phyloP scores from a whole-genome alignment of 35 echinoderm and acorn worm species.

The Heliocidaris tuberculata region DNA sequence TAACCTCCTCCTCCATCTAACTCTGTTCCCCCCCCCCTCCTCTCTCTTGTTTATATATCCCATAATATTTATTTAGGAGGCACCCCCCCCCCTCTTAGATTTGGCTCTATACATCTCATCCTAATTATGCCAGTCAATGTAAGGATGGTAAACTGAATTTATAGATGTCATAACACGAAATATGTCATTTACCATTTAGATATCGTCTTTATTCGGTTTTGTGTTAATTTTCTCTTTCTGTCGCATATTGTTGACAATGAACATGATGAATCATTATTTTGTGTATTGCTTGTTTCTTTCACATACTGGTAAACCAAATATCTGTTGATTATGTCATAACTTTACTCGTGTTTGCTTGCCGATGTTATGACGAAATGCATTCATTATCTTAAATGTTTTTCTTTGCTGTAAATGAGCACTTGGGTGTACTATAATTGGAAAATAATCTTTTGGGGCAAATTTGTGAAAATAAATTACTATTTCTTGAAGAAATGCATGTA shows the following conservation, averaged over 20 bases:
- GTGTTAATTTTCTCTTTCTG: neutral
- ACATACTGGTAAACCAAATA: neutral
- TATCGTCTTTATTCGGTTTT: too few relatives aligned
- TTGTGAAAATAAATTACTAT: constrained; percentile 32
- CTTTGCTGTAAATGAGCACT: constrained; percentile 6
- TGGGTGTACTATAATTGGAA: constrained; percentile 32
- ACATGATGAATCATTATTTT: too few relatives aligned
- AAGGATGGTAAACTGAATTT: too few relatives aligned
- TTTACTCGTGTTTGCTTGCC: neutral
- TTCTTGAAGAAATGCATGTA: constrained; percentile 21
- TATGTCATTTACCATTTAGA: too few relatives aligned
- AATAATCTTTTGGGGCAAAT: constrained; percentile 15
- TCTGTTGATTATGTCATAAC: too few relatives aligned
- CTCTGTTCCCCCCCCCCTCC: too few relatives aligned
- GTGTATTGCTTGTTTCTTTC: neutral
- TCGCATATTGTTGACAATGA: neutral
- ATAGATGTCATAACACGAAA: too few relatives aligned
- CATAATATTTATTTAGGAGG: too few relatives aligned
- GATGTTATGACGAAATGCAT: neutral
- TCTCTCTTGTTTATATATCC: neutral
- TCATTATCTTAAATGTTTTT: neutral
- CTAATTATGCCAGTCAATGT: too few relatives aligned
- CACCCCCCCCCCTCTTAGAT: too few relatives aligned
- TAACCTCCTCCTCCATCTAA: too few relatives aligned
- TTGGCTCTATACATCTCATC: too few relatives aligned